Base-by-base conservation (phyloP, 1,140 invertebrate species). In the Macrotrachela quadricornifera region DNA sequence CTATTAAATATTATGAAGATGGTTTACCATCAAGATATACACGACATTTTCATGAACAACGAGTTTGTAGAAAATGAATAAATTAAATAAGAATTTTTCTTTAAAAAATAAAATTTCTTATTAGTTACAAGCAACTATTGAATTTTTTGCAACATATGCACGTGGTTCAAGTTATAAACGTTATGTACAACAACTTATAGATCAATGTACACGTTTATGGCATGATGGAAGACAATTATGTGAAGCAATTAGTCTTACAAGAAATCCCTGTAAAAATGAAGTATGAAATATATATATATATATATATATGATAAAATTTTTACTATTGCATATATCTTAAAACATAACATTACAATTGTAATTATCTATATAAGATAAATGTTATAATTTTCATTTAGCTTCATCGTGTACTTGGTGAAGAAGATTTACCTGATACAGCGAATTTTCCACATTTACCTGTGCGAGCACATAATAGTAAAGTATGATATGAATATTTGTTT, bases 201-300 rank as follows among this genome's bases (percentile, higher is more conserved):
- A 80, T 45, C 74, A 79, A 13, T 91, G 85, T 67, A 76, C 78
- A 18, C 74, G 76, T 56, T 75, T 79, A 59, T 92, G 86, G 86
- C 75, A 78, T 60, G 74, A 78, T 60, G 82, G 82, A 0, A 71
- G 79, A 52, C 80, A 83, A 61, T 80, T 86, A 67, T 95, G 88
- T 71, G 85, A 91, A 70, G 76, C 78, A 16, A 68, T 80, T n/a
- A 88, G 83, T 56, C 73, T 94, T 37, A 85, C 82, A n/a, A 82
- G 80, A 8, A 82, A 90, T 71, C 80, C 80, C 18, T 92, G 87
- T 66, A 78, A 80, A 1, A 78, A 84, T 63, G 79, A 83, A 3
- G 77, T 84, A 59, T 14, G 40, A 43, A 10, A n/a, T 8, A 50
- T 6, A n/a, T 16, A 6, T n/a, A 8, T 40, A 43, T 9, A 10